Evolutionary conservation across 2,113 vertebrate species (phyloP).

Genomic region (Girardinichthys multiradiatus): DNA sequence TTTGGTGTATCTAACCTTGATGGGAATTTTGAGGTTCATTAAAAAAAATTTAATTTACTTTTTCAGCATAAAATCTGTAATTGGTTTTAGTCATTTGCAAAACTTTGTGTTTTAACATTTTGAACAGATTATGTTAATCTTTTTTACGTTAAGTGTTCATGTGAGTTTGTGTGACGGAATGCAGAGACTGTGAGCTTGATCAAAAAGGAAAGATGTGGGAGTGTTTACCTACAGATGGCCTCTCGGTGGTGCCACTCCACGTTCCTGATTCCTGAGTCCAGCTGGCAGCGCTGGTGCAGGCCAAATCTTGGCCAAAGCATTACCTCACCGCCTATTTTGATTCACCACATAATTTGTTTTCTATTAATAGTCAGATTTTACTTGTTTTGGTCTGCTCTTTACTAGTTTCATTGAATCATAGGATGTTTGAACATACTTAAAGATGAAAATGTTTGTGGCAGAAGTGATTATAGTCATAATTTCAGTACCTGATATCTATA

Average conservation of each 20-base stretch:
- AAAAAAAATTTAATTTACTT: background rate
- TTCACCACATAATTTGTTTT: conserved; percentile 5
- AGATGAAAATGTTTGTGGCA: background rate
- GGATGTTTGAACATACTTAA: background rate
- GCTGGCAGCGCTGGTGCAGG: conserved; percentile 46
- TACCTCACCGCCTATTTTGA: conserved; percentile 47
- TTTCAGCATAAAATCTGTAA: background rate
- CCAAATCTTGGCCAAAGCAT: conserved; percentile 51
- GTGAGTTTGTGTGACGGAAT: conserved; percentile 44
- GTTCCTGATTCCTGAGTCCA: conserved; percentile 51
- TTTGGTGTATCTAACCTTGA: background rate
- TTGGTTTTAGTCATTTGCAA: background rate
- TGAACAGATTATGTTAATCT: background rate
- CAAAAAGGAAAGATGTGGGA: conserved; percentile 27
- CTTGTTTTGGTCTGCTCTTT: background rate
- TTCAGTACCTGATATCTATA: too few relatives aligned
- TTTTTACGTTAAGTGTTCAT: background rate
- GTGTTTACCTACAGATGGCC: conserved; percentile 71
- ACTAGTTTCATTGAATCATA: background rate
- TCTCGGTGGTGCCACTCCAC: conserved; percentile 58
- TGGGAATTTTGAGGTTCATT: background rate
- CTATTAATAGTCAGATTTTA: background rate
- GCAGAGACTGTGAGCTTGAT: conserved; percentile 12
- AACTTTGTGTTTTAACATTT: background rate
- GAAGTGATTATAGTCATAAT: background rate